Base-by-base conservation (phyloP, 2,113 vertebrate genomes). In the Echinops telfairi region DNA sequence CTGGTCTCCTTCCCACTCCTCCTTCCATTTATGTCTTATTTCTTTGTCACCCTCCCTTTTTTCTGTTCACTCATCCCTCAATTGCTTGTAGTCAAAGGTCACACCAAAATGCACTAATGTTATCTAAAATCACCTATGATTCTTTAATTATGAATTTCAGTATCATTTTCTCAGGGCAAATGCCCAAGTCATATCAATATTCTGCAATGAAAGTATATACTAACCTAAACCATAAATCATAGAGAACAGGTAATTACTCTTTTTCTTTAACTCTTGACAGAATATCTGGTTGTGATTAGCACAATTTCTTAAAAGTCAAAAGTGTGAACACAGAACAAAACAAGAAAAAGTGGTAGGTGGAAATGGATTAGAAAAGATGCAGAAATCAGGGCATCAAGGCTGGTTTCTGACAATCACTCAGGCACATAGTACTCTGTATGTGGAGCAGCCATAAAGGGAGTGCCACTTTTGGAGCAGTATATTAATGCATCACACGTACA, bases 401-500 rank as follows among this genome's bases (percentile, higher is more conserved):
- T 29, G 0, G 47, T 1, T 40, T 64, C 62, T 60, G 0, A 16
- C 2, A 27, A 3, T 1, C 0, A 0, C 19, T 64, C 6, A 12
- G 38, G 1, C 2, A 31, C 29, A 2, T 27, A 6, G 0, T 0
- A 0, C 19, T 64, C 8, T 12, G 38, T 1, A 2, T 3, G 15
- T 6, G 20, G 20, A 2, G 19, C 15, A 43, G 2, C 5, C 4
- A 1, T 3, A 53, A 53, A 53, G 12, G 12, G 47, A 53, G 47
- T 53, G 47, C 47, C 5, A 53, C 10, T 53, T 53, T 10, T 3
- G 2, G 17, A 27, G 6, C 38, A 14, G 20, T 6, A 53, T 82
- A 62, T 7, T 66, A 1, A 53, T 9, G 8, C 0, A 2, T 0
- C 33, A 36, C 6, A 40, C 1, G 9, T 1, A 3, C 2, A 4